These are phyloP conservation scores for Platichthys stellatus DNA, from an alignment of 2,113 vertebrate species.

Conservation along the genomic window DNA sequence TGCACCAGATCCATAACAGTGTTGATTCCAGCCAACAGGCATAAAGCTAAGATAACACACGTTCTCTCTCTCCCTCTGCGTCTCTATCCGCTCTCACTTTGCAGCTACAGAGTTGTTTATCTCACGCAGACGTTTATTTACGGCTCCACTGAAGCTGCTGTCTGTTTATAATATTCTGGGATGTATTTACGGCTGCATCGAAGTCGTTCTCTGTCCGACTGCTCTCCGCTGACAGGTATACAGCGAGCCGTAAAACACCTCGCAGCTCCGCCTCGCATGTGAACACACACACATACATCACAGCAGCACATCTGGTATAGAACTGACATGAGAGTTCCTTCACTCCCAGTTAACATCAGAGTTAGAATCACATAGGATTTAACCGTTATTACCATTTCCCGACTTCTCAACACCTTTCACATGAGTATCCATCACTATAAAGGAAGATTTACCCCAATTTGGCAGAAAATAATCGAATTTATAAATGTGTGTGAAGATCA, in stretches of 20 bases:
- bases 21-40: constrained; percentile 30
- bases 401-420: not conserved
- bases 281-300: not conserved
- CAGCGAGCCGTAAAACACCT: not conserved
- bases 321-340: not conserved
- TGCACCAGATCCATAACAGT: constrained; percentile 5
- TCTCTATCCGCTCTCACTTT: not conserved
- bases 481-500: not conserved
- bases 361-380: not conserved
- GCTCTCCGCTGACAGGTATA: constrained; percentile 18
- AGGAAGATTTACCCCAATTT: not conserved
- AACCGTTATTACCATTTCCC: not conserved
- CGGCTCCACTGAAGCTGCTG: constrained; percentile 20
- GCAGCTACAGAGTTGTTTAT: constrained; percentile 1
- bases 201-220: constrained; percentile 22
- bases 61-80: not conserved
- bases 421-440: not conserved
- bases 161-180: constrained; percentile 19
- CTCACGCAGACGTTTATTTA: constrained; percentile 20
- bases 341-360: not conserved
- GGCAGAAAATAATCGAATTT: not conserved
- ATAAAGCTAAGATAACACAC: constrained; percentile 29
- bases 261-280: not conserved
- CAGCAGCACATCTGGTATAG: not conserved
- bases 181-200: constrained; percentile 17